Conservation (phyloP, 2,888 invertebrate species). For the Lypha dubia region DNA sequence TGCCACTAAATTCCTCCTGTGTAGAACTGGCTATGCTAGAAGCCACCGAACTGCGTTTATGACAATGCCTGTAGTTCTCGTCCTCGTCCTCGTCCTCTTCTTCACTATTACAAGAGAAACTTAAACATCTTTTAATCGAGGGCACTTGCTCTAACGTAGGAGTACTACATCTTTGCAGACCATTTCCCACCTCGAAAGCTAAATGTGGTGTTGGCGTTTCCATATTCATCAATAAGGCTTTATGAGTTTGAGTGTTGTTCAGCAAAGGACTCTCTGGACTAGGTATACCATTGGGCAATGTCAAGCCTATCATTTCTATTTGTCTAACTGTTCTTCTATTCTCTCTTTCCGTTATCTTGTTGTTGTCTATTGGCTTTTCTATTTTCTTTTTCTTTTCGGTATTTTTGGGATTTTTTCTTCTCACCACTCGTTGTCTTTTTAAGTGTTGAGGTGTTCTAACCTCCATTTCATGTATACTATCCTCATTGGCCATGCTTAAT, state of each 20-base stretch:
- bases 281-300: conserved; percentile 81
- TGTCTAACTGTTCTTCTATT: not conserved
- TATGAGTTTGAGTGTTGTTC: conserved; percentile 52
- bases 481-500: not conserved
- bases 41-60: conserved; percentile 84
- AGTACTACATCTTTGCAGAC: conserved; percentile 84
- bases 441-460: conserved; percentile 82
- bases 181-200: conserved; percentile 80
- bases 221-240: conserved; percentile 63
- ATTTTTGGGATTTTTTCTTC: conserved; percentile 78
- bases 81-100: conserved; percentile 83
- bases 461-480: conserved; percentile 82
- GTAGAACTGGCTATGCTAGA: conserved; percentile 80
- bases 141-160: conserved; percentile 82
- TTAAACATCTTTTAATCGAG: conserved; percentile 85
- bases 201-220: conserved; percentile 69
- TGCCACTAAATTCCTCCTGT: conserved; percentile 69
- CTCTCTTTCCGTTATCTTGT: not conserved
- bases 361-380: not conserved
- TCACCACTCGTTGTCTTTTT: conserved; percentile 81
- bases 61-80: conserved; percentile 82
- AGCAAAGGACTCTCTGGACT: conserved; percentile 79
- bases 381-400: conserved; percentile 58
- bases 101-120: conserved; percentile 86
- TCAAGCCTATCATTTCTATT: conserved; percentile 75